Conservation (phyloP, 2,797 vertebrate genomes). For the Sebastes cheni region DNA sequence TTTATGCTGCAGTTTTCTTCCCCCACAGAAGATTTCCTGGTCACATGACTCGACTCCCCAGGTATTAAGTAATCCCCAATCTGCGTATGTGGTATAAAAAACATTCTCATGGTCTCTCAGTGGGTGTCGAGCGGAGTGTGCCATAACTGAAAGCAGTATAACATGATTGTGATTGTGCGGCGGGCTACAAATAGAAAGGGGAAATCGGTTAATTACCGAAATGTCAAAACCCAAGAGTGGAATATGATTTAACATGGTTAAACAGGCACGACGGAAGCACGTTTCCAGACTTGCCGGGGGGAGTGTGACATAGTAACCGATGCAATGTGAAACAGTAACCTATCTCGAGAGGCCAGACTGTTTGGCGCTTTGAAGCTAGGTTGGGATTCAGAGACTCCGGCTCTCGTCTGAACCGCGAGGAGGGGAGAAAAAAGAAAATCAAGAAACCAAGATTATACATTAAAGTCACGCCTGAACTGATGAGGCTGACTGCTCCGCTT, state of each 20-base stretch:
- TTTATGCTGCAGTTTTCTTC: background rate
- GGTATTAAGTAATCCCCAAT: constrained; percentile 24
- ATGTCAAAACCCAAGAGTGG: constrained; percentile 62
- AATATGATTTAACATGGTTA: constrained; percentile 58
- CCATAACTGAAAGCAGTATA: constrained; percentile 23
- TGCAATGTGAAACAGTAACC: constrained; percentile 55
- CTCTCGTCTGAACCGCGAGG: constrained; percentile 13
- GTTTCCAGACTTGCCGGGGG: constrained; percentile 40
- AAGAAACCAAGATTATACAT: constrained; percentile 52
- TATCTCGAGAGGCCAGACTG: constrained; percentile 60
- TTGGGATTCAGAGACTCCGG: constrained; percentile 44
- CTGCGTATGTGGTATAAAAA: background rate
- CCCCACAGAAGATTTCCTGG: background rate
- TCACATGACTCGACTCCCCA: constrained; percentile 9
- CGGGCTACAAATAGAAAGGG: constrained; percentile 45
- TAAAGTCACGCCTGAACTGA: constrained; percentile 50
- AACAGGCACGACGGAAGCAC: constrained; percentile 46
- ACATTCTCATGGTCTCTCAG: background rate
- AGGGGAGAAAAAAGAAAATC: background rate
- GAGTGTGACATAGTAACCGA: constrained; percentile 50
- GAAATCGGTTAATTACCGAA: constrained; percentile 66
- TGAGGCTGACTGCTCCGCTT: constrained; percentile 46
- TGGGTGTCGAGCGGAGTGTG: constrained; percentile 24
- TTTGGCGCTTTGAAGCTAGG: constrained; percentile 53
- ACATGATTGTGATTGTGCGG: constrained; percentile 30